These are phyloP conservation scores for Eupithecia vulgata DNA, from an alignment of 2,888 invertebrate genomes.

Conservation along the genomic window DNA sequence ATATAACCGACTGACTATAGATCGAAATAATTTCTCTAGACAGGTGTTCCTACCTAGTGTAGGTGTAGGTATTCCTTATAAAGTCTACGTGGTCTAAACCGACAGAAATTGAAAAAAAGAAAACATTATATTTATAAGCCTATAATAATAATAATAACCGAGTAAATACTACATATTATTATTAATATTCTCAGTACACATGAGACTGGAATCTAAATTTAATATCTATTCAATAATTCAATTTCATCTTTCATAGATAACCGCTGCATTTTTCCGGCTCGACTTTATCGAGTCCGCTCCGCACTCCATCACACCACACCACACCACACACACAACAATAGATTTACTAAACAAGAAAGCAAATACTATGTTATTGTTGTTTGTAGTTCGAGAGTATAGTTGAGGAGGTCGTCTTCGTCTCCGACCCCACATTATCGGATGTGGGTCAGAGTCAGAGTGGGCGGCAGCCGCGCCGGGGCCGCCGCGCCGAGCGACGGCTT, in stretches of 20 bases:
- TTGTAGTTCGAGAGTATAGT: constrained; percentile 10
- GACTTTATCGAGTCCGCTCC: neutral
- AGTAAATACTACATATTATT: neutral
- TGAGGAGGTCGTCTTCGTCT: constrained; percentile 4
- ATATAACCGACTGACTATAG: too few relatives aligned
- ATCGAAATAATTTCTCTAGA: neutral
- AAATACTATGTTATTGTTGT: constrained; percentile 5
- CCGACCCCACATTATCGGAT: constrained; percentile 39
- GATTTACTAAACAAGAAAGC: neutral
- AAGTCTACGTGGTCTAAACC: too few relatives aligned
- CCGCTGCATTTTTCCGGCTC: neutral
- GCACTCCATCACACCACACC: neutral
- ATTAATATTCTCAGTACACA: neutral
- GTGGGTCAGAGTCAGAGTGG: constrained; percentile 52
- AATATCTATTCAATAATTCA: neutral
- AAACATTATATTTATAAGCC: too few relatives aligned
- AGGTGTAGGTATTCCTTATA: too few relatives aligned
- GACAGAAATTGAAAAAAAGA: too few relatives aligned
- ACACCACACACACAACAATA: too few relatives aligned
- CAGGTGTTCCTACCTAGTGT: too few relatives aligned
- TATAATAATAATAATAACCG: too few relatives aligned
- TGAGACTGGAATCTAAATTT: neutral
- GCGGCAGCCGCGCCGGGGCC: constrained; percentile 48
- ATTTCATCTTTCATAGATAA: neutral
- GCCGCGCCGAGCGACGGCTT: constrained; percentile 50